Evolutionary conservation across 2,113 vertebrate species (phyloP), one percentile per base, ranked within the genome.

Genomic region (Gulo gulo): DNA sequence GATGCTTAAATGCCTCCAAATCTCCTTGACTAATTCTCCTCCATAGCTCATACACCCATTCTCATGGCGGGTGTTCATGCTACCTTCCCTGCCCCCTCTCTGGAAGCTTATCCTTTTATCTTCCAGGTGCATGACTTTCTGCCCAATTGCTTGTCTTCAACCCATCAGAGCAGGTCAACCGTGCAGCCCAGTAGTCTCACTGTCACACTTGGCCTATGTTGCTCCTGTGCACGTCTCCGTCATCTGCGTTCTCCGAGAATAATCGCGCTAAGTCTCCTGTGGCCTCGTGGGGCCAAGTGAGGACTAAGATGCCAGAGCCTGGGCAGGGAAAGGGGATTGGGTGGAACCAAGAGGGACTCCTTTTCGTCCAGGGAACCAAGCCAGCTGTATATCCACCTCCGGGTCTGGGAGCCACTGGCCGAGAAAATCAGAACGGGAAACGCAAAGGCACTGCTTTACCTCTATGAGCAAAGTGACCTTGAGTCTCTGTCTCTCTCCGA

Each of bases 51-150:
- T n/a, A 55, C 1, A 42, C 42, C 29, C 82, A 18, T 91, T 74
- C 74, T 91, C 57, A 81, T 23, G 71, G 42, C 45, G 36, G 76
- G 50, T 0, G 0, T 65, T 65, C 78, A 29, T 26, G 20, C 11
- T 10, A 14, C 52, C 57, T 95, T 23, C 73, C 78, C 93, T 13
- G 4, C 84, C 95, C 36, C 88, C 42, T 79, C 57, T 73, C 57
- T 65, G 29, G 78, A 94, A 96, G 71, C 63, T 92, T 96, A 97
- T 98, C 93, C 59, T 74, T 97, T 94, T 67, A 96, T 97, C 93
- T 96, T 63, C 76, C 96, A 97, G 86, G 96, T 97, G 88, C 79
- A 52, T 80, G 91, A 93, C 96, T 97, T 97, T 97, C 96, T 97
- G 93, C 93, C 74, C 91, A 96, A 94, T 98, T 95, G 80, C 83